Percentiles rank a stretch among this genome's conserved stretches.
Evolutionary conservation across 2,797 vertebrate genomes (phyloP).

Genomic region (Eutrigla gurnardus): DNA sequence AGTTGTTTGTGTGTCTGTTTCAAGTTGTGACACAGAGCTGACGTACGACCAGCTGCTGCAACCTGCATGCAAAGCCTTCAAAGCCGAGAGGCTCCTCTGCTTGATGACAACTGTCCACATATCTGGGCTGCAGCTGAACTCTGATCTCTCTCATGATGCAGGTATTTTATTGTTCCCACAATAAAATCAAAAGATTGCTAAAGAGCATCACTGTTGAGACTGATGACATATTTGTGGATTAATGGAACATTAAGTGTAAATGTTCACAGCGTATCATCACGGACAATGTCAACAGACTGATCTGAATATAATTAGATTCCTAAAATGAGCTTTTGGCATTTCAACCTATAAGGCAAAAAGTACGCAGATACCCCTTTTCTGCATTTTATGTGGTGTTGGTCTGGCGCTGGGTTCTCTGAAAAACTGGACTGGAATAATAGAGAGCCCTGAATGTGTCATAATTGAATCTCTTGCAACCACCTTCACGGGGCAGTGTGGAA

Average conservation of each 20-base stretch:
- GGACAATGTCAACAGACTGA: neutral
- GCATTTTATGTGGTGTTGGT: neutral
- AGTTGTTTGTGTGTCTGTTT: neutral
- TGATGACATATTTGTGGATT: neutral
- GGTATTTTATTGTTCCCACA: neutral
- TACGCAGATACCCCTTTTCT: too few relatives aligned
- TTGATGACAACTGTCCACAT: neutral
- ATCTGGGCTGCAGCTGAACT: slow-evolving; percentile 33
- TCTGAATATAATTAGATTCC: neutral
- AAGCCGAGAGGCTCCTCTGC: slow-evolving; percentile 1
- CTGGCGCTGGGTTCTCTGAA: neutral
- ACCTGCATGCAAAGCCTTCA: neutral
- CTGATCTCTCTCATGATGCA: neutral
- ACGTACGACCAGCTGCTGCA: neutral
- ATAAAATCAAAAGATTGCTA: slow-evolving; percentile 12
- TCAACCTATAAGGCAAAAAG: neutral
- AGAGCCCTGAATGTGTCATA: neutral
- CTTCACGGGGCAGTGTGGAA: slow-evolving; percentile 7
- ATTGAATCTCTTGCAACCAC: neutral
- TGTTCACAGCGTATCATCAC: neutral
- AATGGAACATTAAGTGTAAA: neutral
- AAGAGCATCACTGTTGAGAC: neutral
- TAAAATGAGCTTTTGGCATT: neutral
- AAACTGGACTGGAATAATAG: neutral
- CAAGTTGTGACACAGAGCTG: slow-evolving; percentile 6